Evolutionary conservation across 1,140 invertebrate species (phyloP), one percentile per base, ranked within the genome.

Genomic region (Oppia nitens): DNA sequence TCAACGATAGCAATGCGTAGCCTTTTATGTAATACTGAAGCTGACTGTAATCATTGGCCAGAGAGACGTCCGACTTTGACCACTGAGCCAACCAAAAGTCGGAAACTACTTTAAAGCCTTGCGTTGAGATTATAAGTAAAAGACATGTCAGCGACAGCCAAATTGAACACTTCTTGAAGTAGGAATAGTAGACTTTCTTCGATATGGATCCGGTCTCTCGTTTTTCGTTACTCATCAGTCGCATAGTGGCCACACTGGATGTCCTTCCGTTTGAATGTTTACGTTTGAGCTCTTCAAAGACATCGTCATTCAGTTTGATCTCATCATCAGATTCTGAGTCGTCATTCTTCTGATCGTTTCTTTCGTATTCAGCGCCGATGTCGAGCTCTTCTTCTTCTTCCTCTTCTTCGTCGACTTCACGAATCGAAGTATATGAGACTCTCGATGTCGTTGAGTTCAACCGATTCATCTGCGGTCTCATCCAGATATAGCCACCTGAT

Each of bases 171-270:
- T 81, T 76, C 53, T 71, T 74, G 57, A 81, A 68, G 64, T 84
- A 84, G 28, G 75, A 69, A 49, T 78, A 62, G 70, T 83, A 84
- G 51, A 82, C 76, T 62, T 71, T 71, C 59, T 69, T 66, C 21
- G 77, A 17, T 60, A 83, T 79, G 63, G 76, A 73, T 0, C 81
- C 80, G 63, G 77, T 78, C 65, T 81, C 78, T 62, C 78, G 66
- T 63, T 81, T 78, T 62, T 78, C 78, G 49, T 76, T 74, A 57
- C 68, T 64, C 3, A 72, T 67, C 32, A 74, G 57, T 51, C 66
- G 67, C 6, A 68, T 69, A 59, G 61, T 57, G 23, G 55, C 64
- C 56, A 20, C 28, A 1, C 26, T 29, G 3, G 27, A 1, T 3
- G n/a, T 21, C 50, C 50, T 24, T 52, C 24, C 21, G 50, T 24